Evolutionary conservation across 2,797 vertebrate species (phyloP).

Genomic region (Onychomys leucogaster): DNA sequence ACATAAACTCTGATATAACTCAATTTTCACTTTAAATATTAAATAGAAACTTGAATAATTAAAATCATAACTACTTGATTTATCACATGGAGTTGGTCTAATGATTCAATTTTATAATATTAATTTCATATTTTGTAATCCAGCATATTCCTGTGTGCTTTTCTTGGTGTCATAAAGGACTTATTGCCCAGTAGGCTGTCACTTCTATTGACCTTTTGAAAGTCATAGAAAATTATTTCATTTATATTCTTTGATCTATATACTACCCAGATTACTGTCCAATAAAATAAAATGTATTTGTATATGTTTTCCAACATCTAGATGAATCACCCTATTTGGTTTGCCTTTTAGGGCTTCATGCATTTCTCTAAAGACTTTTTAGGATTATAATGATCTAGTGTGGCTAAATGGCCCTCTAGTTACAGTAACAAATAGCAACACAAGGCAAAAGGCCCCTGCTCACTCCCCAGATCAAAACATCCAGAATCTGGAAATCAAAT

Average conservation of each 20-base stretch:
- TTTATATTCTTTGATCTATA: background rate
- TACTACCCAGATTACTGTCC: background rate
- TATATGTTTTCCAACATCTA: background rate
- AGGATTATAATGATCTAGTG: background rate
- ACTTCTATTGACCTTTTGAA: background rate
- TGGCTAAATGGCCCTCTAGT: background rate
- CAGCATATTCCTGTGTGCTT: background rate
- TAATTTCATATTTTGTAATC: background rate
- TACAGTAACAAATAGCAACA: background rate
- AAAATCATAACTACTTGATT: background rate
- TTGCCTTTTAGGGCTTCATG: background rate
- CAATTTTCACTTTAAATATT: background rate
- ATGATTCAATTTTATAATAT: background rate
- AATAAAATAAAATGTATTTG: background rate
- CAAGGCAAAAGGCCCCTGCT: background rate
- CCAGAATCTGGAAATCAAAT: background rate
- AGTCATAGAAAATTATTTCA: background rate
- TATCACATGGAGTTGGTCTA: background rate
- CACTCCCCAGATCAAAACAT: background rate
- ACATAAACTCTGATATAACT: background rate
- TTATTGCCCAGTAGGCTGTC: background rate
- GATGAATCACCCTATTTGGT: background rate
- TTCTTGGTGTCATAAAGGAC: background rate
- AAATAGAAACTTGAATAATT: background rate
- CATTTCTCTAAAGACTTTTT: constrained; percentile 2